phyloP scores from a whole-genome alignment of 64 coral and sea anemone species.

The Anthopleura sola region DNA sequence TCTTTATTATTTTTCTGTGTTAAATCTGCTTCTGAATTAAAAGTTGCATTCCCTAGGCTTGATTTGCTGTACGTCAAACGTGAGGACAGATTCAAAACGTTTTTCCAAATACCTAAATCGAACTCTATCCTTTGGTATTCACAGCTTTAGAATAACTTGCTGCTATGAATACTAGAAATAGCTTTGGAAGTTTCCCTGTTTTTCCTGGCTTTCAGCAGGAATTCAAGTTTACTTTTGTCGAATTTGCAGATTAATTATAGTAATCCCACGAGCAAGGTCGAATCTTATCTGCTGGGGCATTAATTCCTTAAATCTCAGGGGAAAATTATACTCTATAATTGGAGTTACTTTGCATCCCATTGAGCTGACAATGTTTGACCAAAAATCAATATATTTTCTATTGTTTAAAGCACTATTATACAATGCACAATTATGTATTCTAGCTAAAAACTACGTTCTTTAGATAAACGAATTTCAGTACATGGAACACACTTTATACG shows the following conservation, averaged over 20 bases:
- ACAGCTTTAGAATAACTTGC: not conserved
- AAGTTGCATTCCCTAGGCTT: not conserved
- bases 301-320: not conserved
- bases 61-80: not conserved
- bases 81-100: not conserved
- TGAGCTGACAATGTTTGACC: not conserved
- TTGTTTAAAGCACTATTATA: not conserved
- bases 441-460: not conserved
- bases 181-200: not conserved
- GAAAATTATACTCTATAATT: too few relatives aligned
- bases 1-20: not conserved
- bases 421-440: not conserved
- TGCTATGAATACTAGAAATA: slow-evolving; percentile 1
- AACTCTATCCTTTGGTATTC: not conserved
- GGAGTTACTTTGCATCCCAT: too few relatives aligned
- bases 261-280: not conserved
- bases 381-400: not conserved
- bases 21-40: not conserved
- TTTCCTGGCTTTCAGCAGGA: not conserved
- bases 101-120: not conserved
- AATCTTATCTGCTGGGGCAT: not conserved
- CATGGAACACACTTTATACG: not conserved
- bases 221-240: not conserved
- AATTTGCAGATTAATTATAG: not conserved
- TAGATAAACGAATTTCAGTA: too few relatives aligned